phyloP scores from a whole-genome alignment of 2,113 vertebrate genomes.

The Gallinago jamesoni region DNA sequence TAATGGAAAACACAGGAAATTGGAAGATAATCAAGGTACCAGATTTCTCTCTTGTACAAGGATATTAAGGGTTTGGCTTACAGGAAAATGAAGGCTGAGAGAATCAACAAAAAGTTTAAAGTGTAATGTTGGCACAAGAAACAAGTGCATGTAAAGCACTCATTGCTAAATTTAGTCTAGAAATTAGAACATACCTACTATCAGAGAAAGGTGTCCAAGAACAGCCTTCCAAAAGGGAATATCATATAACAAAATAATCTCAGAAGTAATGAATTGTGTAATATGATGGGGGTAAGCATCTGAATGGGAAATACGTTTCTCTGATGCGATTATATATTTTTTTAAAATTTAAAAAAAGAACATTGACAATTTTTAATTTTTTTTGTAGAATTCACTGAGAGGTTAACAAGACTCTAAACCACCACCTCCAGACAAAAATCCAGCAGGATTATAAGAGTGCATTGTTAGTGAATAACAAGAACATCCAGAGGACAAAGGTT shows the following conservation, averaged over 20 bases:
- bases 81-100: background rate
- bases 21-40: background rate
- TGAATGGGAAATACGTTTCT: background rate
- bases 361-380: background rate
- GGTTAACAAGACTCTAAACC: background rate
- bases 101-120: background rate
- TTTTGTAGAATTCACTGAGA: background rate
- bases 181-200: background rate
- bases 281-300: background rate
- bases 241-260: background rate
- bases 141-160: background rate
- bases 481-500: background rate
- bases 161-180: background rate
- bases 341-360: background rate
- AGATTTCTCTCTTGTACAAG: background rate
- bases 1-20: background rate
- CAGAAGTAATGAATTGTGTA: background rate
- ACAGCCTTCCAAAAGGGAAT: background rate
- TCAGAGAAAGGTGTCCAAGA: background rate
- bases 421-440: background rate
- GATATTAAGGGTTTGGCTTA: background rate
- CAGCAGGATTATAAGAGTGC: background rate
- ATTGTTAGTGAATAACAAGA: background rate
- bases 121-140: background rate
- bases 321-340: background rate